Evolutionary conservation across 1,140 invertebrate genomes (phyloP).

Genomic region (Olivierus martensii): DNA sequence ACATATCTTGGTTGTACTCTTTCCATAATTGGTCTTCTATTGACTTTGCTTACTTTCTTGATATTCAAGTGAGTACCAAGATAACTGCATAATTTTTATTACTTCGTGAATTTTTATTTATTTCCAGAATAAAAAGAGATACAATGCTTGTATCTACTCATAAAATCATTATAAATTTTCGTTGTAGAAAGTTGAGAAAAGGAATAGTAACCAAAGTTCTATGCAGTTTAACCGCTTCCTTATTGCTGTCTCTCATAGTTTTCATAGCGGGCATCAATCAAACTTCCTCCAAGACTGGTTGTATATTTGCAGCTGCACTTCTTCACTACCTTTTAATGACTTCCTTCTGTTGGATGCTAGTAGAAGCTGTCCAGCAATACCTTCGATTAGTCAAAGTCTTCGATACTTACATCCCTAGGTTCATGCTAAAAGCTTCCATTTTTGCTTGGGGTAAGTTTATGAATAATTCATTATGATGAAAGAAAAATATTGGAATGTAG

Average conservation of each 20-base stretch:
- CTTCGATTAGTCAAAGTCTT: constrained; percentile 35
- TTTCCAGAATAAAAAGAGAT: too few species aligned
- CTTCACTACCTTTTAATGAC: constrained; percentile 35
- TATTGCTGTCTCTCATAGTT: background rate
- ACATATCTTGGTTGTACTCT: too few species aligned
- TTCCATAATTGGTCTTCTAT: too few species aligned
- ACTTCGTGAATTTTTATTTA: too few species aligned
- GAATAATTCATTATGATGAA: too few species aligned
- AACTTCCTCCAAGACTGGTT: constrained; percentile 10
- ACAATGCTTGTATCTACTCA: too few species aligned
- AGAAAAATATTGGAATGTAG: too few species aligned
- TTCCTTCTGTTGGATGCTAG: constrained; percentile 37
- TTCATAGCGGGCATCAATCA: background rate
- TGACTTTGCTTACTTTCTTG: too few species aligned
- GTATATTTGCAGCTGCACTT: constrained; percentile 28
- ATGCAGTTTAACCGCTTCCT: constrained; percentile 2
- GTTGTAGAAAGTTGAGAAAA: constrained; percentile 11
- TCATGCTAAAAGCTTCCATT: constrained; percentile 29
- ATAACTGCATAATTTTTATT: too few species aligned
- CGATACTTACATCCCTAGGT: constrained; percentile 32
- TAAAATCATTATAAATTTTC: too few species aligned
- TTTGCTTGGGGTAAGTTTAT: constrained; percentile 33
- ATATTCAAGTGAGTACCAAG: too few species aligned
- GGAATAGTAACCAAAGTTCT: background rate
- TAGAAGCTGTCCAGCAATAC: constrained; percentile 35